These are phyloP conservation scores for Neoitamus cyanurus DNA, from an alignment of 2,888 invertebrate species.

Conservation along the genomic window DNA sequence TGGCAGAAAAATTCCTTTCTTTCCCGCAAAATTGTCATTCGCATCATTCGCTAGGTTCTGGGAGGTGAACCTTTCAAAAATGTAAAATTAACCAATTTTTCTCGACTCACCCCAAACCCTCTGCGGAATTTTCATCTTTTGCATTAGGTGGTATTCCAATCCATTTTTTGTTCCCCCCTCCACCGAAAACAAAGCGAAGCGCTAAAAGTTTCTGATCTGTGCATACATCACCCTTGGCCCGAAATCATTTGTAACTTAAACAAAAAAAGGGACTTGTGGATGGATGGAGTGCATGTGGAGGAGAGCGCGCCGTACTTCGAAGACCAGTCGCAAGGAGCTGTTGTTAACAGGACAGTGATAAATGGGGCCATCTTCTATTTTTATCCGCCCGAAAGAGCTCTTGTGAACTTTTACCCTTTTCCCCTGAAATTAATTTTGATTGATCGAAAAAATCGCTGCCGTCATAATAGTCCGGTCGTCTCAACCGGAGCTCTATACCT, in stretches of 20 bases:
- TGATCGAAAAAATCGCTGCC: background rate
- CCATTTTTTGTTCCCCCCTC: background rate
- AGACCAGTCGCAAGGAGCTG: background rate
- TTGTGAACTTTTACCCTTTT: background rate
- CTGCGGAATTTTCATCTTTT: background rate
- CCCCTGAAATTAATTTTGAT: background rate
- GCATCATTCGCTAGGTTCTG: background rate
- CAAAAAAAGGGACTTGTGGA: background rate
- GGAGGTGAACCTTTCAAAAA: background rate
- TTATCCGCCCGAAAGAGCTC: background rate
- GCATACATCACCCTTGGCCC: background rate
- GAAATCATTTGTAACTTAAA: background rate
- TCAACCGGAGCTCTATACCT: background rate
- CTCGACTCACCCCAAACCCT: background rate
- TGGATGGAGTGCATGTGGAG: background rate
- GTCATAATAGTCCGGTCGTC: background rate
- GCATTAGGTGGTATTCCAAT: background rate
- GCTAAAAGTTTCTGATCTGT: constrained; percentile 1
- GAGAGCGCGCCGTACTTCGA: background rate
- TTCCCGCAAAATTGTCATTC: background rate
- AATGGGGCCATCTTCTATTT: background rate
- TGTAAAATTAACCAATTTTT: background rate
- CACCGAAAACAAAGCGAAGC: background rate
- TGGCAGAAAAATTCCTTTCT: background rate
- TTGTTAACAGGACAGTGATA: constrained; percentile 5